A percentile compares a stretch with the other conserved stretches of the same genome.
These are phyloP conservation scores for Seira ritae DNA, from an alignment of 2,888 invertebrate species.

Conservation along the genomic window DNA sequence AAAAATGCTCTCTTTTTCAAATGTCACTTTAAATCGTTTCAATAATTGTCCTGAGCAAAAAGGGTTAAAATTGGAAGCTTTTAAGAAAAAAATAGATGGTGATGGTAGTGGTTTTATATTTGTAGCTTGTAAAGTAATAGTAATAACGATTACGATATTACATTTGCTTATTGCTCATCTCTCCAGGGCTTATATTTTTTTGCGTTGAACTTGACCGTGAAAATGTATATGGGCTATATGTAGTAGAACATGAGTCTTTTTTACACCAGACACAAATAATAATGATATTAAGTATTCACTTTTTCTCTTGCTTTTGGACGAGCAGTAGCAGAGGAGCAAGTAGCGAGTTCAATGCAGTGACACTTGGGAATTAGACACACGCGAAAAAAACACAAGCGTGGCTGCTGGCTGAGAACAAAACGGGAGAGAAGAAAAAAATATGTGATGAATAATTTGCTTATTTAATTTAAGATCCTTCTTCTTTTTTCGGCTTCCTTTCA, in stretches of 20 bases:
- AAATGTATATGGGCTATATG: neutral
- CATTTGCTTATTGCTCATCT: slow-evolving; percentile 36
- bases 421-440: no score
- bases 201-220: slow-evolving; percentile 48
- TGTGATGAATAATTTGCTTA: slow-evolving; percentile 56
- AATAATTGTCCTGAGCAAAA: neutral
- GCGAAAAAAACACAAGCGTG: neutral
- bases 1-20: no score
- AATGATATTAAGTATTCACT: slow-evolving; percentile 22
- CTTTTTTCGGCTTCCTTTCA: slow-evolving; percentile 19
- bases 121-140: slow-evolving; percentile 7
- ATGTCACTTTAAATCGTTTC: neutral
- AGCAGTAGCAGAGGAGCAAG: neutral
- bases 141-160: slow-evolving; percentile 20
- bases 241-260: slow-evolving; percentile 11
- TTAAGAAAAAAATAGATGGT: slow-evolving; percentile 1
- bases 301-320: neutral
- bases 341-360: slow-evolving; percentile 44
- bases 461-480: slow-evolving; percentile 36
- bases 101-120: no score
- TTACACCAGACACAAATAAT: neutral
- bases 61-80: neutral
- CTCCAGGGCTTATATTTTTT: slow-evolving; percentile 17
- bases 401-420: no score
- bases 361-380: slow-evolving; percentile 41